Conservation (phyloP, 2,797 vertebrate genomes). For the Tympanoctomys barrerae region DNA sequence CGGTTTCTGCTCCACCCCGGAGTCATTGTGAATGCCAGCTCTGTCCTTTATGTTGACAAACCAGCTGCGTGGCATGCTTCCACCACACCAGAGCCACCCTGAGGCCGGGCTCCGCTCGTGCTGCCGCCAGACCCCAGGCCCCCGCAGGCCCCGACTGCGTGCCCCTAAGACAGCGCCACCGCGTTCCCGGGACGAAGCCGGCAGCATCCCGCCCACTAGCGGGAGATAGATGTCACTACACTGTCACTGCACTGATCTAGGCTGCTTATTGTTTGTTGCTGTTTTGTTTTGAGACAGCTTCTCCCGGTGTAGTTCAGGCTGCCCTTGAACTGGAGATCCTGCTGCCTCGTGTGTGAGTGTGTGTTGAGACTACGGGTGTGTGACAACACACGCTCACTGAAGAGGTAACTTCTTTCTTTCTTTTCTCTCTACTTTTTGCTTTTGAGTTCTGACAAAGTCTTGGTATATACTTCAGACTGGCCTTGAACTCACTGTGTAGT, state of each 20-base stretch:
- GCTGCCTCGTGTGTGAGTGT: not conserved
- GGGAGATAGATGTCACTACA: accelerated
- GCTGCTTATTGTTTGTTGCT: not conserved
- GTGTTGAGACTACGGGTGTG: not conserved
- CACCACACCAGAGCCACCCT: not conserved
- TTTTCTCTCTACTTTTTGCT: not conserved
- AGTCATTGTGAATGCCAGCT: not conserved
- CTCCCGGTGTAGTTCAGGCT: not conserved
- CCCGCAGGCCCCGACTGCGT: accelerated
- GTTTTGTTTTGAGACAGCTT: not conserved
- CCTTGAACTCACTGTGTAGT: not conserved
- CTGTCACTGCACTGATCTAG: not conserved
- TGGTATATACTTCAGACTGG: not conserved
- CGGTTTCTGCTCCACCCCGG: not conserved
- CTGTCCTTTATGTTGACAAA: not conserved
- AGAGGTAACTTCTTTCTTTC: not conserved
- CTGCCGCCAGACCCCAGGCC: not conserved
- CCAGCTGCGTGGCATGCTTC: not conserved
- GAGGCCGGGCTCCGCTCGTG: not conserved
- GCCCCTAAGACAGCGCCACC: accelerated
- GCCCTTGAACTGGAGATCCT: not conserved
- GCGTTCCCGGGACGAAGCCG: accelerated
- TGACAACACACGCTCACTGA: not conserved
- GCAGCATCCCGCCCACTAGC: accelerated
- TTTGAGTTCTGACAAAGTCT: not conserved